Evolutionary conservation across 2,888 invertebrate genomes (phyloP), one percentile per base, ranked within the genome.

Genomic region (Electrophaes corylata): DNA sequence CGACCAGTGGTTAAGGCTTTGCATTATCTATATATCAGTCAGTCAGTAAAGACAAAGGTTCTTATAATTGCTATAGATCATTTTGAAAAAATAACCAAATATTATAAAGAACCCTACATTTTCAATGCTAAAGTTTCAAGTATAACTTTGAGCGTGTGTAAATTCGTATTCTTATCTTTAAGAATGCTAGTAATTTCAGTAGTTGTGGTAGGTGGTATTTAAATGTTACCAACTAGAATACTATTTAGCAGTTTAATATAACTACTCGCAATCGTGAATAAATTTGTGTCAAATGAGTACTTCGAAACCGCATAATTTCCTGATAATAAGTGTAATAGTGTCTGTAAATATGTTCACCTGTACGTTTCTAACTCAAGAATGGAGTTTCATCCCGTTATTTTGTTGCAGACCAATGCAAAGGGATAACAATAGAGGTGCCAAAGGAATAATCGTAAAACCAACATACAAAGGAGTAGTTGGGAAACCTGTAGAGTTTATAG

Each of bases 401-500:
- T 81, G 79, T 87, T 84, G 53, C 86, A 91, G 91, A 86, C 81
- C 83, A 77, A 86, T 86, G 78, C 76, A 85, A 88, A 89, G 91
- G 91, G 91, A 90, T 81, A 87, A 95, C 84, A 95, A 94, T 67
- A 96, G 94, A 83, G 97, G 98, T 87, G 96, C 98, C 59, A 93
- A 94, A 79, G 95, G 96, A 70, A 97, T 99, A 77, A 94, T 94
- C 81, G 97, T 99, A 51, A 96, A 96, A 75, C 95, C 90, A 61
- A 83, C 81, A 29, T 75, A 82, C 72, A 96, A 96, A 89, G 98
- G 98, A 65, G 93, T 95, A 47, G 94, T 99, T 52, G 98, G 98
- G 67, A 95, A 96, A 82, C 97, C 98, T 51, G 98, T 98, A 50
- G 97, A 98, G 88, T 99, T 99, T 91, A 97, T 98, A 92, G 98